Conservation (phyloP, 1,140 invertebrate genomes). For the Drosophila ogumai region DNA sequence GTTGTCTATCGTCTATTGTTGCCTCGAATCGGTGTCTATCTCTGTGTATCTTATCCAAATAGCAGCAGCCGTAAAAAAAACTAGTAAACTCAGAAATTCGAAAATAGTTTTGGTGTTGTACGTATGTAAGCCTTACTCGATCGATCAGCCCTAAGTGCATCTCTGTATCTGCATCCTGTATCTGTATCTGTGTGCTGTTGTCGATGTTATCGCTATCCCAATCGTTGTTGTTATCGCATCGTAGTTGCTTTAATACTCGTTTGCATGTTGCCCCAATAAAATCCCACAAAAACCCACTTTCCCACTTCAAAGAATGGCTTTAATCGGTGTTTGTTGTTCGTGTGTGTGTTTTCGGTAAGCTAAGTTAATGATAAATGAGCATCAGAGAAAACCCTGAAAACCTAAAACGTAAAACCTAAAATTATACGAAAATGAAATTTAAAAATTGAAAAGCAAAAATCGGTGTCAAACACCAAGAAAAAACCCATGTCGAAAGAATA, state of each 20-base stretch:
- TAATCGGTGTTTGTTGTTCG: conserved; percentile 70
- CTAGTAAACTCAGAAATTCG: conserved; percentile 30
- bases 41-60: conserved; percentile 44
- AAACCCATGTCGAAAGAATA: conserved; percentile 10
- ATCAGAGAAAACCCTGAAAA: conserved; percentile 8
- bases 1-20: conserved; percentile 59
- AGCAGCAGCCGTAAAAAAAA: conserved; percentile 16
- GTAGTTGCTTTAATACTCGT: conserved; percentile 46
- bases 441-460: conserved; percentile 76
- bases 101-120: conserved; percentile 84
- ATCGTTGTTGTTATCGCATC: conserved; percentile 40
- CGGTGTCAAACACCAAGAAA: conserved; percentile 77
- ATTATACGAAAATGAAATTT: conserved; percentile 63
- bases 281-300: conserved; percentile 6
- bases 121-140: conserved; percentile 61
- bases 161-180: conserved; percentile 45
- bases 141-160: conserved; percentile 35
- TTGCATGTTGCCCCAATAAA: conserved; percentile 31
- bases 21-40: conserved; percentile 57
- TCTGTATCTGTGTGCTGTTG: conserved; percentile 73
- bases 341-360: conserved; percentile 57
- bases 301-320: conserved; percentile 45
- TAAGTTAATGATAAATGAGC: conserved; percentile 45
- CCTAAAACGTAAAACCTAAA: conserved; percentile 17
- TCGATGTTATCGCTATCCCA: conserved; percentile 50